Evolutionary conservation across 2,113 vertebrate genomes (phyloP).

Genomic region (western clawed frog (Xenopus tropicalis)): UCB_Xtro_10.0 CM004448.2:122540001-122540500

Average conservation of each 20-base stretch:
- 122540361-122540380: too few species aligned
- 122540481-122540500: too few species aligned
- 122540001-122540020: background rate
- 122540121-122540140: slow-evolving; percentile 5
- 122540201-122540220: slow-evolving; percentile 32
- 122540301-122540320: too few species aligned
- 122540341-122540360: too few species aligned
- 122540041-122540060: background rate
- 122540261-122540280: slow-evolving; percentile 32
- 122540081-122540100: background rate
- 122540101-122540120: background rate
- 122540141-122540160: slow-evolving; percentile 16
- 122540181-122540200: slow-evolving; percentile 38
- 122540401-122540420: too few species aligned
- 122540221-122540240: slow-evolving; percentile 33
- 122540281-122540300: slow-evolving; percentile 34
- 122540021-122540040: background rate
- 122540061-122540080: background rate
- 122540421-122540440: too few species aligned
- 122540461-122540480: too few species aligned
- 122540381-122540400: too few species aligned
- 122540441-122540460: too few species aligned
- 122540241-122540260: slow-evolving; percentile 40
- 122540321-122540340: too few species aligned
- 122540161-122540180: slow-evolving; percentile 20